phyloP scores from a whole-genome alignment of 2,113 vertebrate species.

The Cettia cetti region DNA sequence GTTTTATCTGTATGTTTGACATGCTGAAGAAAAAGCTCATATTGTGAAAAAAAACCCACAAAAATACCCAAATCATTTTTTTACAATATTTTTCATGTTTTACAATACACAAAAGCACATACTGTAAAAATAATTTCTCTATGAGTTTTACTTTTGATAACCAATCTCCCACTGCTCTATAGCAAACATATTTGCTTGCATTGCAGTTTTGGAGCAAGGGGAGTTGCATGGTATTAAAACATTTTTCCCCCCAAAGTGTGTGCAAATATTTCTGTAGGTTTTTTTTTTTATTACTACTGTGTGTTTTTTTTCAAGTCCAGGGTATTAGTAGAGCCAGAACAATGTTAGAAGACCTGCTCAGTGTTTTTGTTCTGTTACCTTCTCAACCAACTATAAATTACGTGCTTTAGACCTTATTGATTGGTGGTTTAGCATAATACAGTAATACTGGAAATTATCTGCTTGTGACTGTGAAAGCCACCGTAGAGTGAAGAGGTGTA shows the following conservation, averaged over 20 bases:
- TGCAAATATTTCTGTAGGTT: not conserved
- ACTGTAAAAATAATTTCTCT: not conserved
- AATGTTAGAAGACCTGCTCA: not conserved
- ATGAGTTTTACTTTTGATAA: not conserved
- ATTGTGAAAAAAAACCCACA: not conserved
- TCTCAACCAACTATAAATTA: not conserved
- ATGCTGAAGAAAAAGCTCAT: not conserved
- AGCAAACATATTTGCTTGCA: not conserved
- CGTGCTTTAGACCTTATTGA: not conserved
- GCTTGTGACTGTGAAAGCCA: not conserved
- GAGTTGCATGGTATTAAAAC: not conserved
- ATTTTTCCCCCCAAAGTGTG: not conserved
- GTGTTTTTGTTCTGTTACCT: not conserved
- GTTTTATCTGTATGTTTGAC: not conserved
- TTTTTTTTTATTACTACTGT: not conserved
- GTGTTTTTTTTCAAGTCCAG: not conserved
- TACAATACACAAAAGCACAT: not conserved
- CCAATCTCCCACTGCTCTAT: not conserved
- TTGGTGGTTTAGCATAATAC: not conserved
- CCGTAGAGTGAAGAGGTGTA: not conserved
- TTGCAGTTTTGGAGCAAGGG: not conserved
- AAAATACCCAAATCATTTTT: not conserved
- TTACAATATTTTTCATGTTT: not conserved
- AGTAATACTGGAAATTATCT: conserved; percentile 1
- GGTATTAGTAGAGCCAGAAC: not conserved